phyloP scores from a whole-genome alignment of 1,140 invertebrate species.

The Charaxes varanes region DNA sequence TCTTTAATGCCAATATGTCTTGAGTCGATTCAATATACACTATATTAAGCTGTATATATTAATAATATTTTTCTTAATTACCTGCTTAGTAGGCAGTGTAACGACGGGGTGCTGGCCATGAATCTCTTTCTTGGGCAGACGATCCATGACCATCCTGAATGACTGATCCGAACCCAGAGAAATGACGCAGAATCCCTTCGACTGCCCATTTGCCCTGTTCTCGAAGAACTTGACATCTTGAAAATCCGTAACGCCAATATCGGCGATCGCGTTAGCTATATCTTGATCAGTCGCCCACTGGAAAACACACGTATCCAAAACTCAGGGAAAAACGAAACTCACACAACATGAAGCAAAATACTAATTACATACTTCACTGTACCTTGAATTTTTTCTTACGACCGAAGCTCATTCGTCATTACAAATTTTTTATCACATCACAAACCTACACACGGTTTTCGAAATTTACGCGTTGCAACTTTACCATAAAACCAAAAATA shows the following conservation, averaged over 20 bases:
- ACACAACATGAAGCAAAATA: conserved; percentile 25
- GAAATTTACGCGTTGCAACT: no score
- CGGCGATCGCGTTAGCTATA: conserved; percentile 89
- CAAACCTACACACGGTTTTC: background rate
- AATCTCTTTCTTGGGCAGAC: conserved; percentile 94
- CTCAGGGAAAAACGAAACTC: conserved; percentile 40
- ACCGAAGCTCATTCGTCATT: background rate
- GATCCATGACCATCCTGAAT: conserved; percentile 91
- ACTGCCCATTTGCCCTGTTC: conserved; percentile 99
- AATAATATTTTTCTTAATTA: conserved; percentile 56
- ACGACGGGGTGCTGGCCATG: conserved; percentile 96
- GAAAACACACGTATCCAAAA: conserved; percentile 49
- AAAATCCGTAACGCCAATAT: conserved; percentile 93
- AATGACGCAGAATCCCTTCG: conserved; percentile 97
- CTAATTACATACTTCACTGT: conserved; percentile 38
- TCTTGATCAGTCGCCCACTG: conserved; percentile 99
- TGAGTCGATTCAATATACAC: no score
- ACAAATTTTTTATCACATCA: background rate
- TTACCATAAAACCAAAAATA: no score
- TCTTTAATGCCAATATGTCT: no score
- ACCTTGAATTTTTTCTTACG: conserved; percentile 5
- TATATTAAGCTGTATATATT: no score
- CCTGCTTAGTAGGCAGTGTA: conserved; percentile 95
- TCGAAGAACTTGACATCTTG: conserved; percentile 99
- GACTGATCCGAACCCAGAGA: conserved; percentile 94